Base-by-base conservation (phyloP, 2,113 vertebrate species). In the Tauraco erythrolophus region DNA sequence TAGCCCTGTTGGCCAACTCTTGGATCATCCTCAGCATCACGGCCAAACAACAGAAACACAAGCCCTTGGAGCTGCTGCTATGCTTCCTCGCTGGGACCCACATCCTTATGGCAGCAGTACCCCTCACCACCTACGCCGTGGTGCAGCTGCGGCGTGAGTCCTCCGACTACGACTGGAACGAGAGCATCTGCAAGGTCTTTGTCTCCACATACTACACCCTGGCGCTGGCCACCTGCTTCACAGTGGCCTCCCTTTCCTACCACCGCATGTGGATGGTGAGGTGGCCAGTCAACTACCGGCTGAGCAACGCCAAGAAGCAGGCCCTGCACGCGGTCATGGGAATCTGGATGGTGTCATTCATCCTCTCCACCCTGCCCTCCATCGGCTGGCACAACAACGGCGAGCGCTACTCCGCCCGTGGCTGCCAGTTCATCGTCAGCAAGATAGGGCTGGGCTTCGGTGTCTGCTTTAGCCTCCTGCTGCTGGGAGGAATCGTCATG, bases 181-280 rank as follows among this genome's bases (percentile, higher is more conserved):
- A 99, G 83, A 98, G 98, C 92, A 98, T 99, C 94, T 99, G 98
- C 97, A 99, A 99, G 80, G 98, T 98, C 82, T 99, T 99, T 58
- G 98, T 99, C 91, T 99, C 98, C 69, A 99, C 98, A 0, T 99
- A 99, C 96, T 99, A 99, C 92, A 99, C 98, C 1, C 92, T 99
- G 95, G 98, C 98, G 0, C 96, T 99, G 92, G 98, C 98, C 86
- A 99, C 98, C 45, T 99, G 98, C 96, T 98, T 99, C 96, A 99
- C 98, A 0, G 98, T 99, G 28, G 98, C 98, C 77, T 99, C 98
- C 5, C 98, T 99, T 14, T 98, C 98, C 94, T 99, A 99, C 94
- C 98, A 99, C 50, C 98, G 98, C 3, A 99, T 99, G 98, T 99
- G 98, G 98, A 99, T 99, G 98, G 98, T 99, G 75, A 98, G 98